phyloP scores from a whole-genome alignment of 2,113 vertebrate genomes.

The Cololabis saira region DNA sequence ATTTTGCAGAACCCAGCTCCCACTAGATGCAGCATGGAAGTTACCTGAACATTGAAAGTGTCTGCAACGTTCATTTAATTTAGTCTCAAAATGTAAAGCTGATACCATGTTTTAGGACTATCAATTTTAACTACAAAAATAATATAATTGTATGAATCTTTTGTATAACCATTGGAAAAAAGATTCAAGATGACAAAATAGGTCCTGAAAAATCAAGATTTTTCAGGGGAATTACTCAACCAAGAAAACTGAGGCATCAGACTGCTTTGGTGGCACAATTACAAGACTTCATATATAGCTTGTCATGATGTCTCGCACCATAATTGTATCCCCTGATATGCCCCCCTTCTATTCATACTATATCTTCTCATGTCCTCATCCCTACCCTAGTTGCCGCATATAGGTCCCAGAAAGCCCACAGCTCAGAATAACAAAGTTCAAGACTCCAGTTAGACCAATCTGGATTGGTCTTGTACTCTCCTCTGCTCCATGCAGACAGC shows the following conservation, averaged over 20 bases:
- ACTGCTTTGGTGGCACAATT: background rate
- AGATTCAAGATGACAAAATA: background rate
- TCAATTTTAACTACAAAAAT: no score
- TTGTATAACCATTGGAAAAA: no score
- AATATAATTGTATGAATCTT: no score
- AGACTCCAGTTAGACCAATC: slow-evolving; percentile 8
- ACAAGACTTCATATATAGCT: slow-evolving; percentile 19
- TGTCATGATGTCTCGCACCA: slow-evolving; percentile 31
- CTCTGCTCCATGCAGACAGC: slow-evolving; percentile 11
- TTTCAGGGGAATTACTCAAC: background rate
- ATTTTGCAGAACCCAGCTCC: no score
- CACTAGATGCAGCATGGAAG: no score
- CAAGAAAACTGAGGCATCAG: background rate
- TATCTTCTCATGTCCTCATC: slow-evolving; percentile 27
- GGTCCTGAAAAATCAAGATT: background rate
- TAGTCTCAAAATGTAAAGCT: no score
- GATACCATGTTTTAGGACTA: no score
- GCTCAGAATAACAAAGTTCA: slow-evolving; percentile 62
- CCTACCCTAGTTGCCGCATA: slow-evolving; percentile 15
- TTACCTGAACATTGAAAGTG: no score
- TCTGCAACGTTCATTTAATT: no score
- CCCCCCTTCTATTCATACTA: slow-evolving; percentile 19
- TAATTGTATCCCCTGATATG: slow-evolving; percentile 1
- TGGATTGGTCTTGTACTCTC: slow-evolving; percentile 12
- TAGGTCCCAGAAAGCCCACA: slow-evolving; percentile 64